Evolutionary conservation across 2,797 vertebrate genomes (phyloP).

Genomic region (Alfaro cultratus): DNA sequence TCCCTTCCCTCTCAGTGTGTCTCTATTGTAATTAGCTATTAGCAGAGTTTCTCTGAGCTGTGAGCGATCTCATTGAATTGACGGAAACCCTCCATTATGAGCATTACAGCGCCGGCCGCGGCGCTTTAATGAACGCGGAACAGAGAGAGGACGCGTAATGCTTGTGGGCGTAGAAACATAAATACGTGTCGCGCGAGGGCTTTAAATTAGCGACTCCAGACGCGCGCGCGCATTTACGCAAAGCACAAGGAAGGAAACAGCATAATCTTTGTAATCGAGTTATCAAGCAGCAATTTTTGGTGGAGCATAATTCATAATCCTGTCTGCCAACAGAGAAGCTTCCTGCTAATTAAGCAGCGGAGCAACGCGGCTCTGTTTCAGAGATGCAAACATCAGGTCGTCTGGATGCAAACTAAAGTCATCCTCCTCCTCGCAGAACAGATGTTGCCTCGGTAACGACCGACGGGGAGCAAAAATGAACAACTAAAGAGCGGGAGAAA

Average conservation of each 20-base stretch:
- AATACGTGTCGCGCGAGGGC: constrained; percentile 39
- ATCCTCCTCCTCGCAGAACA: constrained; percentile 28
- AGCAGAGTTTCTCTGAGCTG: constrained; percentile 65
- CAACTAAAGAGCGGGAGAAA: not conserved
- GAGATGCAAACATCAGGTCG: constrained; percentile 50
- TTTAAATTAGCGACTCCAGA: constrained; percentile 39
- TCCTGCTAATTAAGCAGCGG: constrained; percentile 49
- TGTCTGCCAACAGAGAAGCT: constrained; percentile 17
- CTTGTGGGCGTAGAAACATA: constrained; percentile 51
- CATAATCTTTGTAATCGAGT: constrained; percentile 61
- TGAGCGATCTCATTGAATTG: constrained; percentile 63
- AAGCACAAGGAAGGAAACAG: constrained; percentile 28
- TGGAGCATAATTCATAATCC: constrained; percentile 53
- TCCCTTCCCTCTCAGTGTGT: constrained; percentile 19
- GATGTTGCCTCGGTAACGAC: constrained; percentile 60
- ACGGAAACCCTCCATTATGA: constrained; percentile 68
- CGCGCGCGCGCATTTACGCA: constrained; percentile 6
- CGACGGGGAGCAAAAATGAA: constrained; percentile 29
- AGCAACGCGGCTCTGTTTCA: constrained; percentile 49
- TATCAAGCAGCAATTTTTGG: constrained; percentile 50
- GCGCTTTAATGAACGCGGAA: constrained; percentile 50
- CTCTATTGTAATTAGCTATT: constrained; percentile 67
- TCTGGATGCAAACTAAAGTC: constrained; percentile 37
- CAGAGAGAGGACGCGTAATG: constrained; percentile 32
- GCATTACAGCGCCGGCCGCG: constrained; percentile 35